Evolutionary conservation across 1,140 invertebrate species (phyloP).

Genomic region (Trachymyrmex septentrionalis): DNA sequence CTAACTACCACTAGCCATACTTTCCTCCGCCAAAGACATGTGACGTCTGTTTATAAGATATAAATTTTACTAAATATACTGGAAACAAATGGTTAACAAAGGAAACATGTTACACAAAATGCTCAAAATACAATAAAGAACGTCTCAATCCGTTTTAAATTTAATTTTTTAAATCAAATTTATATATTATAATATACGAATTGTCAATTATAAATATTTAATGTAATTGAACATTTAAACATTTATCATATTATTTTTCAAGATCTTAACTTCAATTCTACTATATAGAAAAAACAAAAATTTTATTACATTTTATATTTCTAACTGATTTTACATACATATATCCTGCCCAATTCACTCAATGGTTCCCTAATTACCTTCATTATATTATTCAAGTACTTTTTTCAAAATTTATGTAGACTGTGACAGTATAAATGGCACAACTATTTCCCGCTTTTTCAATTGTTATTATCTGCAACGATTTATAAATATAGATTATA

Average conservation of each 20-base stretch:
- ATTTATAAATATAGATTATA: slow-evolving; percentile 51
- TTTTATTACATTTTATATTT: not conserved
- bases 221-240: not conserved
- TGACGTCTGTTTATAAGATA: not conserved
- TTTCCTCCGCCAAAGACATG: not conserved
- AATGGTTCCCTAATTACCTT: not conserved
- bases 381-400: slow-evolving; percentile 8
- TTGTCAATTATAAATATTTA: not conserved
- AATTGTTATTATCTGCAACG: slow-evolving; percentile 30
- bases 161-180: not conserved
- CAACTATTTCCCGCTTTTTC: not conserved
- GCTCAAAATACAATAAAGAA: not conserved
- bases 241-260: not conserved
- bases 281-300: not conserved
- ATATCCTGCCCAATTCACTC: slow-evolving; percentile 2
- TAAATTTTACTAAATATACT: slow-evolving; percentile 9
- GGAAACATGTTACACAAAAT: not conserved
- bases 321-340: not conserved
- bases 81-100: not conserved
- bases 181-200: not conserved
- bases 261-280: not conserved
- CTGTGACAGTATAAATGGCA: slow-evolving; percentile 21
- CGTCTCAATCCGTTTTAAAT: not conserved
- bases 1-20: slow-evolving; percentile 11
- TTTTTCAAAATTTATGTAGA: slow-evolving; percentile 10